Percentiles rank a stretch among this genome's conserved stretches.
Evolutionary conservation across 2,113 vertebrate species (phyloP).

Genomic region (Lipophrys pholis): DNA sequence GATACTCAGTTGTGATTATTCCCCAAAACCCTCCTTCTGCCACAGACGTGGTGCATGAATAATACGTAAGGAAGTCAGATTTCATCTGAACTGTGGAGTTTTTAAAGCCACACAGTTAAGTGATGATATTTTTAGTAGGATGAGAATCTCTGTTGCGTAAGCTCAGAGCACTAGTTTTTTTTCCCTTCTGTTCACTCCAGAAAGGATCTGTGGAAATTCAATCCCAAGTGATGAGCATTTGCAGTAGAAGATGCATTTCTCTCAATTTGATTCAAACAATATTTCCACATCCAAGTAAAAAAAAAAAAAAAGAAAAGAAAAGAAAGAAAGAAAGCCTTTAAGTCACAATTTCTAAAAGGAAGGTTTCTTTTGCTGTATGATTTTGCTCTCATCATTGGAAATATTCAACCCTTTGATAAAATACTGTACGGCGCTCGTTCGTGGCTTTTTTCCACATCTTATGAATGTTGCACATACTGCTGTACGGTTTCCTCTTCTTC

Average conservation of each 20-base stretch:
- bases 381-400: constrained; percentile 33
- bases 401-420: constrained; percentile 36
- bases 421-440: neutral
- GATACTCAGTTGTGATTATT: neutral
- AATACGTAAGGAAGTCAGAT: constrained; percentile 23
- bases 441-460: constrained; percentile 34
- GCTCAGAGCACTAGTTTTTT: neutral
- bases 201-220: constrained; percentile 12
- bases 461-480: constrained; percentile 35
- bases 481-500: constrained; percentile 15
- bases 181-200: constrained; percentile 3
- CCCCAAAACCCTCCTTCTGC: neutral
- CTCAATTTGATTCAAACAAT: constrained; percentile 23
- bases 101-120: constrained; percentile 45
- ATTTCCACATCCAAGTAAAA: neutral
- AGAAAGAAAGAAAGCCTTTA: neutral
- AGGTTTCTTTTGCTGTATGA: constrained; percentile 9
- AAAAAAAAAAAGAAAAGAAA: neutral
- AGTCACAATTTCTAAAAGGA: constrained; percentile 10
- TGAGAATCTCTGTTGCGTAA: constrained; percentile 42
- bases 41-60: neutral
- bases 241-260: constrained; percentile 4
- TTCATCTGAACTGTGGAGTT: constrained; percentile 11
- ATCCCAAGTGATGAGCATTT: neutral
- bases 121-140: constrained; percentile 44